These are phyloP conservation scores for Pelecanoides urinatrix DNA, from an alignment of 2,113 vertebrate genomes.

Conservation along the genomic window DNA sequence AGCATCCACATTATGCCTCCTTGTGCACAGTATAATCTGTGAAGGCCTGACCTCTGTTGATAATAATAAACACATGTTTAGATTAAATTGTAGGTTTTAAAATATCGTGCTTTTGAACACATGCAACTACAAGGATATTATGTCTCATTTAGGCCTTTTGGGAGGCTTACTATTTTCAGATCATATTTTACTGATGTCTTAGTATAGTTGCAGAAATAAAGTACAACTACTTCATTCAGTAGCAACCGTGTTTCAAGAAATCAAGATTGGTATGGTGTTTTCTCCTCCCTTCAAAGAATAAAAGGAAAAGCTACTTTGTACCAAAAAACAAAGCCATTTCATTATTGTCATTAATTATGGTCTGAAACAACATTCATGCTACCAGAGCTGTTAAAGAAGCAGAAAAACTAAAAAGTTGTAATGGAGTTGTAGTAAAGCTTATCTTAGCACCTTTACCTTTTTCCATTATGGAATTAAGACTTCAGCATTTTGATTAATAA, in stretches of 20 bases:
- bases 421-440: not conserved
- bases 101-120: not conserved
- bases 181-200: not conserved
- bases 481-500: constrained; percentile 21
- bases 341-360: not conserved
- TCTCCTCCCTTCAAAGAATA: not conserved
- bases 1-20: not conserved
- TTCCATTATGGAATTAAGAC: not conserved
- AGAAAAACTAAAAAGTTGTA: not conserved
- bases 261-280: not conserved
- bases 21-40: not conserved
- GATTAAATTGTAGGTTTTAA: not conserved
- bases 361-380: not conserved
- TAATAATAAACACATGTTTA: not conserved
- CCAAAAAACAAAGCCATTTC: not conserved
- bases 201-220: not conserved
- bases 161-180: not conserved
- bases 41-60: not conserved
- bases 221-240: not conserved
- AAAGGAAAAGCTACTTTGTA: not conserved
- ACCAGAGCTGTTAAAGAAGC: not conserved
- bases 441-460: not conserved
- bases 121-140: not conserved
- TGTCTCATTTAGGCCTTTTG: not conserved
- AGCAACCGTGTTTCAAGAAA: not conserved